Evolutionary conservation across 2,113 vertebrate species (phyloP).

Genomic region (Daboia siamensis): DNA sequence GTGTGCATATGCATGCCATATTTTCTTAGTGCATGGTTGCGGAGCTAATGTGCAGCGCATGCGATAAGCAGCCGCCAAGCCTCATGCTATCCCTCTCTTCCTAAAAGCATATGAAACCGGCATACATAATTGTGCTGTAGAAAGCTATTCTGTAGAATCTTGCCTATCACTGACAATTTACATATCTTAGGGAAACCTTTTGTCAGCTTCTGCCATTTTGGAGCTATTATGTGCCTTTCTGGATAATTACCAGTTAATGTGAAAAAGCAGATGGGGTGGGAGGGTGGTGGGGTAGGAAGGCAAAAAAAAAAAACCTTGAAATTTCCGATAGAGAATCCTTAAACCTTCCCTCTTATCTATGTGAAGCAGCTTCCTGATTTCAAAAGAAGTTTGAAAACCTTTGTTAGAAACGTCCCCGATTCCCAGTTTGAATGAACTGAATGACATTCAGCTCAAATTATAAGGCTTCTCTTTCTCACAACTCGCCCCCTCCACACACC

Average conservation of each 20-base stretch:
- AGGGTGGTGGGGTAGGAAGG: not conserved
- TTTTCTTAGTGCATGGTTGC: slow-evolving; percentile 42
- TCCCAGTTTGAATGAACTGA: slow-evolving; percentile 78
- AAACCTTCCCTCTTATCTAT: slow-evolving; percentile 78
- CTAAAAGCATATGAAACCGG: slow-evolving; percentile 73
- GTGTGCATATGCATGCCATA: slow-evolving; percentile 24
- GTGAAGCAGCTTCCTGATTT: slow-evolving; percentile 75
- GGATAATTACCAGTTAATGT: slow-evolving; percentile 82
- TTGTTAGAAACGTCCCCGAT: slow-evolving; percentile 80
- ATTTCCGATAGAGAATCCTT: slow-evolving; percentile 81
- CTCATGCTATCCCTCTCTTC: slow-evolving; percentile 63
- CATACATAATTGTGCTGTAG: slow-evolving; percentile 75
- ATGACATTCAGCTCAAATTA: slow-evolving; percentile 80
- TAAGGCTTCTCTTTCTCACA: slow-evolving; percentile 61
- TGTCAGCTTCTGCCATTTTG: slow-evolving; percentile 78
- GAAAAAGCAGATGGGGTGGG: slow-evolving; percentile 74
- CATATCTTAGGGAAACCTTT: slow-evolving; percentile 79
- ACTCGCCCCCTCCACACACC: slow-evolving; percentile 23
- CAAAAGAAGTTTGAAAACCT: slow-evolving; percentile 82
- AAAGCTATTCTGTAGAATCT: slow-evolving; percentile 73
- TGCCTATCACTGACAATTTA: slow-evolving; percentile 80
- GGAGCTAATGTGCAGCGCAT: slow-evolving; percentile 59
- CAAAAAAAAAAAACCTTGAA: slow-evolving; percentile 68
- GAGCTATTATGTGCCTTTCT: slow-evolving; percentile 77
- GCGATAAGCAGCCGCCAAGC: slow-evolving; percentile 62